These are phyloP conservation scores for Danionella dracula DNA, from an alignment of 2,797 vertebrate species.

Conservation along the genomic window DNA sequence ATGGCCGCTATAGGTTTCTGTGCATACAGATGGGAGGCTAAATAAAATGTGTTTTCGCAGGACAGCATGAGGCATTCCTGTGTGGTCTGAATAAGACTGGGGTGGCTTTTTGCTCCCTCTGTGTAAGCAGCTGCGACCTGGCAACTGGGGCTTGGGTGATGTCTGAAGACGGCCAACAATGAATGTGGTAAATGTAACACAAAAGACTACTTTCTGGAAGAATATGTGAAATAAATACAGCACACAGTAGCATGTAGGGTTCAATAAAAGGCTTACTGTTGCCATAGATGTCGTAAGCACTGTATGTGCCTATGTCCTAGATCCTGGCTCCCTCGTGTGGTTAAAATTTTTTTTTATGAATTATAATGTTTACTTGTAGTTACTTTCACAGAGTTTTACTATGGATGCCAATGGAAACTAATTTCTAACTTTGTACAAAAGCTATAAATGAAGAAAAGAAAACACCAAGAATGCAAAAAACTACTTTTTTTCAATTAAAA, in stretches of 20 bases:
- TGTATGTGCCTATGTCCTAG: not conserved
- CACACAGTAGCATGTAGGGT: too few relatives aligned
- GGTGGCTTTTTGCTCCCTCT: slow-evolving; percentile 34
- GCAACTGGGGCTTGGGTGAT: slow-evolving; percentile 37
- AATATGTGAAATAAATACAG: not conserved
- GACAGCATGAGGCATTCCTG: slow-evolving; percentile 17
- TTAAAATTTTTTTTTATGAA: not conserved
- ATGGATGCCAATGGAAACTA: too few relatives aligned
- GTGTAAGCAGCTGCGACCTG: slow-evolving; percentile 52
- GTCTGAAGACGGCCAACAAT: slow-evolving; percentile 18
- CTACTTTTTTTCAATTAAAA: too few relatives aligned
- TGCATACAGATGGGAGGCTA: not conserved
- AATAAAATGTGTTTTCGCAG: slow-evolving; percentile 30
- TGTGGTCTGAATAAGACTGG: slow-evolving; percentile 20
- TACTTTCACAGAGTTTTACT: too few relatives aligned
- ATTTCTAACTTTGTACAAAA: too few relatives aligned
- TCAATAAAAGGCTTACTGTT: not conserved
- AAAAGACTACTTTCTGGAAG: not conserved
- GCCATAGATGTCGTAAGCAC: not conserved
- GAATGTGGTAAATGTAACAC: not conserved
- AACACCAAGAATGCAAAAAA: too few relatives aligned
- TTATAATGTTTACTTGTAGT: too few relatives aligned
- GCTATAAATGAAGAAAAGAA: too few relatives aligned
- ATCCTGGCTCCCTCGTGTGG: slow-evolving; percentile 43
- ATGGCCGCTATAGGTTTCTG: not conserved